A percentile compares a stretch with the other conserved stretches of the same genome.
Evolutionary conservation across 2,113 vertebrate genomes (phyloP).

Genomic region (Brachyhypopomus gauderio): DNA sequence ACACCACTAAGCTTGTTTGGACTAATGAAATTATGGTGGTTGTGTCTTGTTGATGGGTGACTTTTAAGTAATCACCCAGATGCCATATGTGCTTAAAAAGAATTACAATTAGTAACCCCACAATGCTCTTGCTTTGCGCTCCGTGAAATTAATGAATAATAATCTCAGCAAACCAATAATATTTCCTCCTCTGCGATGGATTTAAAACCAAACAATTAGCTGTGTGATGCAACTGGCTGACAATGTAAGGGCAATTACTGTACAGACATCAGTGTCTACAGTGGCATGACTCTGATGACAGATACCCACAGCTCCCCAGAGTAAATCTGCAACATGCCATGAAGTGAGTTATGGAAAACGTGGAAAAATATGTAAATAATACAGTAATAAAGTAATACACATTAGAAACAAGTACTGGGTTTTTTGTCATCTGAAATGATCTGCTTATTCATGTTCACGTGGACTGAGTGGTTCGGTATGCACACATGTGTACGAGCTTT

Average conservation of each 20-base stretch:
- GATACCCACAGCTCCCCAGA: neutral
- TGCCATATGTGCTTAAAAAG: slow-evolving; percentile 52
- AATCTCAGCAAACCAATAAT: slow-evolving; percentile 34
- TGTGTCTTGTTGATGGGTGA: slow-evolving; percentile 64
- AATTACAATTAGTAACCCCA: slow-evolving; percentile 53
- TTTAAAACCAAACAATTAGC: slow-evolving; percentile 53
- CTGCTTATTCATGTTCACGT: neutral
- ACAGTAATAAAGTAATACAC: neutral
- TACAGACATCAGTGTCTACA: slow-evolving; percentile 18
- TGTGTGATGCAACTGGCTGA: slow-evolving; percentile 31
- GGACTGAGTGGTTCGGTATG: neutral
- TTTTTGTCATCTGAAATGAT: neutral
- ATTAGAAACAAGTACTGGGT: neutral
- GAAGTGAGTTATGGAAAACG: neutral
- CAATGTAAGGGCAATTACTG: slow-evolving; percentile 21
- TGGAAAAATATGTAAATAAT: neutral
- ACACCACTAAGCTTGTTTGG: slow-evolving; percentile 57
- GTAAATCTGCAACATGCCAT: neutral
- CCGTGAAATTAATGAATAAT: slow-evolving; percentile 49
- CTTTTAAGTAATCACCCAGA: slow-evolving; percentile 62
- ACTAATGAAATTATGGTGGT: slow-evolving; percentile 62
- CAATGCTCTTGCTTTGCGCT: slow-evolving; percentile 22
- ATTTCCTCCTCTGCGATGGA: neutral
- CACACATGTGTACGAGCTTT: neutral
- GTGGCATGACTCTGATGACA: neutral